phyloP scores from a whole-genome alignment of 2,888 invertebrate species.

The Clepsis dumicolana region DNA sequence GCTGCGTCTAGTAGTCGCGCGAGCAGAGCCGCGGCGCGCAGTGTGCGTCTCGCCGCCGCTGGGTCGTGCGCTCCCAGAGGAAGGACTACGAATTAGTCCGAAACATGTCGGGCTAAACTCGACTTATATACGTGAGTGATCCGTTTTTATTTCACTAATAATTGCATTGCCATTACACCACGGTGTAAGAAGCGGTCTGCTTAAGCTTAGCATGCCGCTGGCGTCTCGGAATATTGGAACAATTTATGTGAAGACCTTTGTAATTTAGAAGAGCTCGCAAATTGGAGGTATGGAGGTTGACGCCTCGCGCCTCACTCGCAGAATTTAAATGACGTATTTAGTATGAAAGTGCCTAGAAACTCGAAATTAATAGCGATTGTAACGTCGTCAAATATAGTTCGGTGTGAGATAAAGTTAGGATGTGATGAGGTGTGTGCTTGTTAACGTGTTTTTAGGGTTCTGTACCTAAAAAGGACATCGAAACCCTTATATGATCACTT shows the following conservation, averaged over 20 bases:
- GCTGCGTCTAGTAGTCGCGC: too few species aligned
- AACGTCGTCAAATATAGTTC: constrained; percentile 1
- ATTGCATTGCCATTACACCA: constrained; percentile 25
- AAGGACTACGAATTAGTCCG: too few species aligned
- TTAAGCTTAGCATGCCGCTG: constrained; percentile 78
- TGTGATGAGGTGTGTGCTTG: neutral
- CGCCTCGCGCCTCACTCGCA: constrained; percentile 62
- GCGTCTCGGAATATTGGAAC: constrained; percentile 82
- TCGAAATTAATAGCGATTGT: constrained; percentile 24
- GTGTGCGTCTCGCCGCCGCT: too few species aligned
- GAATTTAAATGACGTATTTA: constrained; percentile 73
- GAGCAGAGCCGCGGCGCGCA: too few species aligned
- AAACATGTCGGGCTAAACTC: too few species aligned
- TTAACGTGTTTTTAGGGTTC: neutral
- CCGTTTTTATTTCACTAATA: too few species aligned
- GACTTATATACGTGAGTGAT: too few species aligned
- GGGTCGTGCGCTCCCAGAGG: too few species aligned
- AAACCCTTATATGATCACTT: neutral
- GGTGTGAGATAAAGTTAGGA: neutral
- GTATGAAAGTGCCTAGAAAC: constrained; percentile 39
- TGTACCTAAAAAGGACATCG: too few species aligned
- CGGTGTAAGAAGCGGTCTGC: constrained; percentile 63
- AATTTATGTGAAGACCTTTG: constrained; percentile 84
- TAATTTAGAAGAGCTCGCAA: constrained; percentile 82
- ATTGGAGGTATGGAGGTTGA: constrained; percentile 80